A percentile compares a stretch with the other conserved stretches of the same genome.
Conservation (phyloP, 2,113 vertebrate species). For the Ptyas mucosa region DNA sequence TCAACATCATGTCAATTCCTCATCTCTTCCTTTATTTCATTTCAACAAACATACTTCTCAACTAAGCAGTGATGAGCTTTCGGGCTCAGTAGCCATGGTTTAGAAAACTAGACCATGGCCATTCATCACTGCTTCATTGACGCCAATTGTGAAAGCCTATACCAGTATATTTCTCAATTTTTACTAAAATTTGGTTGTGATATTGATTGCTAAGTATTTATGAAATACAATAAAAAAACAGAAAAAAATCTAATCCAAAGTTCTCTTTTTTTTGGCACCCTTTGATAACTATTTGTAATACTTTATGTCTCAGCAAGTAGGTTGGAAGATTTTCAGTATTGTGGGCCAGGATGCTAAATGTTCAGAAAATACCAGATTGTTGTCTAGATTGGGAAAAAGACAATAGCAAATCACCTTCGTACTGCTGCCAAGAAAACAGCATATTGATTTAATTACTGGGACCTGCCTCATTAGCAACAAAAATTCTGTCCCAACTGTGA, state of each 20-base stretch:
- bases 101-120: not conserved
- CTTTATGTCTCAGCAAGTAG: not conserved
- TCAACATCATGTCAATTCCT: not conserved
- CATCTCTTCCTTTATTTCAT: not conserved
- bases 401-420: not conserved
- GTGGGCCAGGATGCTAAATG: not conserved
- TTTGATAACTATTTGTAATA: not conserved
- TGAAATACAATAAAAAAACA: not conserved
- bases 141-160: not conserved
- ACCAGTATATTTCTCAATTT: not conserved
- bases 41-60: not conserved
- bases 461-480: not conserved
- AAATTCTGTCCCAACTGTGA: not conserved
- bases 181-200: not conserved
- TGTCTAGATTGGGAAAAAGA: not conserved
- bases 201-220: not conserved
- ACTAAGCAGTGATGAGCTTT: not conserved
- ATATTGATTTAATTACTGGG: not conserved
- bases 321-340: not conserved
- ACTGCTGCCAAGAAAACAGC: not conserved
- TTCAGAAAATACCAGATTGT: not conserved
- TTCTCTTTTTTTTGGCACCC: not conserved
- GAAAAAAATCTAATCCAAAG: not conserved
- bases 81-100: not conserved
- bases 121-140: not conserved